Evolutionary conservation across 1,140 invertebrate species (phyloP).

Genomic region (Lasioglossum baleicum): DNA sequence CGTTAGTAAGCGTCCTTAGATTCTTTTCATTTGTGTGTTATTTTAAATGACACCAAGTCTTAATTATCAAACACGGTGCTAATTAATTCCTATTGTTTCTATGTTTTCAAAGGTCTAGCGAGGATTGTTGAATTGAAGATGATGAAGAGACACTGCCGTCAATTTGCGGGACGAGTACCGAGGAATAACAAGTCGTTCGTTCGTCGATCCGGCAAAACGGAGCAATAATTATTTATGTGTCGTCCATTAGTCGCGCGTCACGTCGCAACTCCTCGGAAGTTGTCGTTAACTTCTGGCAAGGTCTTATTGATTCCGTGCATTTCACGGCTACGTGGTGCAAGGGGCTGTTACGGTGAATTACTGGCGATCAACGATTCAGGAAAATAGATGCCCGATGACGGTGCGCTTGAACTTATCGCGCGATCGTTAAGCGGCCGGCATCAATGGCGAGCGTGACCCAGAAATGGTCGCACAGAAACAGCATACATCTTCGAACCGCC

Average conservation of each 20-base stretch:
- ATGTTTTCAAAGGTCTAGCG: no score
- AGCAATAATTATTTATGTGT: slow-evolving; percentile 17
- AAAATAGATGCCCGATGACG: neutral
- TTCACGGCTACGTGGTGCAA: slow-evolving; percentile 3
- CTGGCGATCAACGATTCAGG: slow-evolving; percentile 19
- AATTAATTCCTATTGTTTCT: no score
- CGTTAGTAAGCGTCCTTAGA: no score
- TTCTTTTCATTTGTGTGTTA: no score
- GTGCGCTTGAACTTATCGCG: slow-evolving; percentile 37
- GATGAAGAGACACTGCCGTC: no score
- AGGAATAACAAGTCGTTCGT: no score
- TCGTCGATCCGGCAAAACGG: no score
- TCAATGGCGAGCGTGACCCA: slow-evolving; percentile 8
- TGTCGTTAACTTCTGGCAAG: slow-evolving; percentile 17
- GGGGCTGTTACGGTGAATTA: neutral
- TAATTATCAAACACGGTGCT: no score
- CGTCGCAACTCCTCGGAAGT: neutral
- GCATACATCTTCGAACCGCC: neutral
- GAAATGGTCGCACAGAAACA: neutral
- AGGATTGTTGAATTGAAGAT: no score
- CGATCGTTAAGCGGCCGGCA: slow-evolving; percentile 21
- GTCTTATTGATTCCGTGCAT: slow-evolving; percentile 19
- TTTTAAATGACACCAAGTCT: no score
- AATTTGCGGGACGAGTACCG: no score
- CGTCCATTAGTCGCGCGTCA: slow-evolving; percentile 1